Evolutionary conservation across 1,140 invertebrate species (phyloP).

Genomic region (Luehdorfia chinensis): DNA sequence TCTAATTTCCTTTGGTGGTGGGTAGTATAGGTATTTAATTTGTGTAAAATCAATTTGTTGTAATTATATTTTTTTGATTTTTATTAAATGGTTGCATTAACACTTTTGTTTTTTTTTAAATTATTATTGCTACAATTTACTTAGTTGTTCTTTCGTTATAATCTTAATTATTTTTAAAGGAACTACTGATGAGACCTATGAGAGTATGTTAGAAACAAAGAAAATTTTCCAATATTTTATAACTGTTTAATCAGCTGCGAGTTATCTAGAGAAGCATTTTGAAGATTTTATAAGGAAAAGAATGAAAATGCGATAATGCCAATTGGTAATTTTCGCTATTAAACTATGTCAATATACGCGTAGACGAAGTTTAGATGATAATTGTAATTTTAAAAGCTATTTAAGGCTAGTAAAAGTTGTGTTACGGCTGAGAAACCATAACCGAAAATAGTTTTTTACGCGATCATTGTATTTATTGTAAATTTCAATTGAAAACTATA

Average conservation of each 20-base stretch:
- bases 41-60: conserved; percentile 43
- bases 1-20: conserved; percentile 45
- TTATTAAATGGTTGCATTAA: conserved; percentile 70
- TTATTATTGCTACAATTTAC: too few relatives aligned
- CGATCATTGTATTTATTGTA: conserved; percentile 41
- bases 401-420: conserved; percentile 24
- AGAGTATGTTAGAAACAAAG: too few relatives aligned
- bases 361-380: conserved; percentile 36
- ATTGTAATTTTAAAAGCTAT: conserved; percentile 41
- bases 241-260: too few relatives aligned
- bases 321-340: conserved; percentile 48
- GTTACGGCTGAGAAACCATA: conserved; percentile 35
- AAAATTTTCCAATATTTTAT: too few relatives aligned
- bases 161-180: too few relatives aligned
- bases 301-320: conserved; percentile 38
- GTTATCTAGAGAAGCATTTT: too few relatives aligned
- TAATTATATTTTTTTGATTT: conserved; percentile 61
- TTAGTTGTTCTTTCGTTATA: too few relatives aligned
- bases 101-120: conserved; percentile 48
- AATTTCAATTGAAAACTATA: conserved; percentile 51
- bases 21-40: conserved; percentile 47
- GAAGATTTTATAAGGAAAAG: conserved; percentile 21
- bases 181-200: too few relatives aligned
- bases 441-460: conserved; percentile 52
- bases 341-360: conserved; percentile 52